These are phyloP conservation scores for Cantharis flavilabris DNA, from an alignment of 2,888 invertebrate genomes.

Conservation along the genomic window DNA sequence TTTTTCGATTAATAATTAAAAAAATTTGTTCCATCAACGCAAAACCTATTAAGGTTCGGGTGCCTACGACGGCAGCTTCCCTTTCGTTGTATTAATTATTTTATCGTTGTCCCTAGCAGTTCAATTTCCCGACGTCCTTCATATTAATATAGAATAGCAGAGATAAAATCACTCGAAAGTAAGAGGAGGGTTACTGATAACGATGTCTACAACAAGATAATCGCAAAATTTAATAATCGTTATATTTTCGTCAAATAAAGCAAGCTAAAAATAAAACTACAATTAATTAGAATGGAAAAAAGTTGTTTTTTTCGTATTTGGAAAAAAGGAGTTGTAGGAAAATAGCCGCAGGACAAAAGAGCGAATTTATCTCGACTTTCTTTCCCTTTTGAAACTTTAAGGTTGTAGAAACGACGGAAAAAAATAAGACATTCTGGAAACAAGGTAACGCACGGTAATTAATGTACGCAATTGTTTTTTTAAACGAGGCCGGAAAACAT, in stretches of 20 bases:
- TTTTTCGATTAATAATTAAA: no score
- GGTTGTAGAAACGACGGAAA: neutral
- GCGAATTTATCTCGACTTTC: neutral
- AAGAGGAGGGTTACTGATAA: neutral
- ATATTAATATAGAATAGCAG: constrained; percentile 7
- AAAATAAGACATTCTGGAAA: neutral
- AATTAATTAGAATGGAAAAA: neutral
- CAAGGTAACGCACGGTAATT: neutral
- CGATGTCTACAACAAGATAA: constrained; percentile 1
- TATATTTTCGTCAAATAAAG: neutral
- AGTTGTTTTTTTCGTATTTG: neutral
- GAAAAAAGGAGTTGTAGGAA: neutral
- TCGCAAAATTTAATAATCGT: constrained; percentile 1
- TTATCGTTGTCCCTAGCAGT: constrained; percentile 10
- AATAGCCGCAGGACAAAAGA: neutral
- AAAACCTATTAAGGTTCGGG: neutral
- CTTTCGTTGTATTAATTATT: constrained; percentile 7
- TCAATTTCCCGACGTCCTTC: constrained; percentile 17
- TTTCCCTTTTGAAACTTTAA: neutral
- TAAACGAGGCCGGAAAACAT: no score
- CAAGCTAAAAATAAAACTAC: neutral
- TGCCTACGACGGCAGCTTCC: neutral
- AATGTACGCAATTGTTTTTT: neutral
- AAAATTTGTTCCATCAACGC: no score
- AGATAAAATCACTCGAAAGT: constrained; percentile 10